Conservation (phyloP, 2,113 vertebrate genomes). For the Tenrec ecaudatus region DNA sequence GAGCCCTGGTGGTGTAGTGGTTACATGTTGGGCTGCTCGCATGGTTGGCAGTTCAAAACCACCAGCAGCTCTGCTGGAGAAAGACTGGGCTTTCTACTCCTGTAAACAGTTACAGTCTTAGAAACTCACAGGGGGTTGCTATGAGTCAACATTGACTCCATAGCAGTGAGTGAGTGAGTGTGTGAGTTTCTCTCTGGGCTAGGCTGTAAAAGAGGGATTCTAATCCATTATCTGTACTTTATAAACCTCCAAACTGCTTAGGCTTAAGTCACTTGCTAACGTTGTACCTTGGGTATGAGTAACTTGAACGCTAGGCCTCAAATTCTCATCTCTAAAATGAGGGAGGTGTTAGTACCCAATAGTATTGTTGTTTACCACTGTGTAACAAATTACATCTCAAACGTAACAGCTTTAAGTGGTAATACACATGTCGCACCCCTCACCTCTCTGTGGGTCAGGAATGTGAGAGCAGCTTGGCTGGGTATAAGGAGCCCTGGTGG, state of each 20-base stretch:
- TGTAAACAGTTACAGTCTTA: too few species aligned
- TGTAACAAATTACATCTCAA: neutral
- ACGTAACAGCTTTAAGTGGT: neutral
- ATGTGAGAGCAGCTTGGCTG: neutral
- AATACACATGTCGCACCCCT: neutral
- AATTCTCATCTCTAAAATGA: constrained; percentile 4
- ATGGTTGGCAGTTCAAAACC: too few species aligned
- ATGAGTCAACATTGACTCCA: too few species aligned
- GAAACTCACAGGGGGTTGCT: too few species aligned
- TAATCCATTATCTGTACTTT: neutral
- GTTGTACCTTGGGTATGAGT: neutral
- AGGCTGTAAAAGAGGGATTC: neutral
- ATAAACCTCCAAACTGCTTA: neutral
- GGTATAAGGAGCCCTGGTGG: too few species aligned
- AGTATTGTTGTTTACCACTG: neutral
- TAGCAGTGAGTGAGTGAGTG: too few species aligned
- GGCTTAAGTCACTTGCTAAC: neutral
- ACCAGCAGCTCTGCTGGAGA: too few species aligned
- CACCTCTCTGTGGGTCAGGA: neutral
- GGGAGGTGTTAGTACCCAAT: neutral
- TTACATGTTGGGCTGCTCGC: too few species aligned
- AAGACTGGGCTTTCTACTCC: too few species aligned
- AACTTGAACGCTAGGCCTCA: neutral
- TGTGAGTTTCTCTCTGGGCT: neutral
- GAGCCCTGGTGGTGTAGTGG: too few species aligned